Evolutionary conservation across 1,140 invertebrate genomes (phyloP).

Genomic region (Papilio helenus): DNA sequence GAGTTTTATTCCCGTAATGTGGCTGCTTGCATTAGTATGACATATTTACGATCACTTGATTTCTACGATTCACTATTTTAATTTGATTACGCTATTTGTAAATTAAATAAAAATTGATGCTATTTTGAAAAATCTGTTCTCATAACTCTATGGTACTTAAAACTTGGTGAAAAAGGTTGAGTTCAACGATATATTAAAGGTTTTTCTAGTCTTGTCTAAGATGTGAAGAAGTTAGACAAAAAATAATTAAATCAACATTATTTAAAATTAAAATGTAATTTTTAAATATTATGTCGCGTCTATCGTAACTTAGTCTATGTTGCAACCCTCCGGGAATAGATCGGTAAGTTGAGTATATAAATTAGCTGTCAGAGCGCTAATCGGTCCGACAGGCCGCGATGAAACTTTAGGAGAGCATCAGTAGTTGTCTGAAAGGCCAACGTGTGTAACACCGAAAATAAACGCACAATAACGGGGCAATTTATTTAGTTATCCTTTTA

Average conservation of each 20-base stretch:
- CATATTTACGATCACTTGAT: not conserved
- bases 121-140: no score
- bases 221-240: not conserved
- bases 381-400: conserved; percentile 79
- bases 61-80: not conserved
- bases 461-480: conserved; percentile 68
- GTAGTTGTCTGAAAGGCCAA: conserved; percentile 74
- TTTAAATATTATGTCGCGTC: conserved; percentile 34
- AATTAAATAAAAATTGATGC: not conserved
- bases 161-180: no score
- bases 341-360: conserved; percentile 82
- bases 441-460: conserved; percentile 68
- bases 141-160: no score
- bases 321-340: conserved; percentile 73
- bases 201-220: not conserved
- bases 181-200: not conserved
- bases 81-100: not conserved
- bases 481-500: conserved; percentile 69
- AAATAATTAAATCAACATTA: not conserved
- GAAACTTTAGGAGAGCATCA: conserved; percentile 79
- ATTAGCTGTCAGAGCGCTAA: conserved; percentile 82
- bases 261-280: conserved; percentile 1
- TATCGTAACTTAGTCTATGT: conserved; percentile 47
- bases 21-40: conserved; percentile 43
- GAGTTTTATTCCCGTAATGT: conserved; percentile 54